Evolutionary conservation across 1,140 invertebrate genomes (phyloP).

Genomic region (Tribolium madens): DNA sequence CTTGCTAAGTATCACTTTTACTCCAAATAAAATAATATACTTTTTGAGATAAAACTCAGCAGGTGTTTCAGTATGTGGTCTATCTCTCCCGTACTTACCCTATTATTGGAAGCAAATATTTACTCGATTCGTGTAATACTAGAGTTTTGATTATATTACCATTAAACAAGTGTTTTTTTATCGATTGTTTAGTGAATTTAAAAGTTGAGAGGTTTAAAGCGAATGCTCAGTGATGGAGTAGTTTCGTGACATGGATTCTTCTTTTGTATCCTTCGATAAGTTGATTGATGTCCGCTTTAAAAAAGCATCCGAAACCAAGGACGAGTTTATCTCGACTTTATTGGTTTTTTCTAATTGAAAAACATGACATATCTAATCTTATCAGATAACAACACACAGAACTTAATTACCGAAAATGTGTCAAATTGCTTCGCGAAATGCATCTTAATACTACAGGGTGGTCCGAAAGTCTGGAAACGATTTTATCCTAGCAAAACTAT

Average conservation of each 20-base stretch:
- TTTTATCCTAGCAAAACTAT: no score
- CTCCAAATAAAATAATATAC: no score
- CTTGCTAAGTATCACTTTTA: no score
- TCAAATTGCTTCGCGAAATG: not conserved
- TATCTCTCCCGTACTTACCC: no score
- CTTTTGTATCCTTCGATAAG: slow-evolving; percentile 14
- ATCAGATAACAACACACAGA: slow-evolving; percentile 16
- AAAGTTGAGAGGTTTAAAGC: not conserved
- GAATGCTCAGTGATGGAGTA: slow-evolving; percentile 25
- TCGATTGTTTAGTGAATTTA: not conserved
- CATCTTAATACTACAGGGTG: slow-evolving; percentile 1
- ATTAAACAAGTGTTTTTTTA: slow-evolving; percentile 14
- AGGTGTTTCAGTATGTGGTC: no score
- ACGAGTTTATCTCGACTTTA: not conserved
- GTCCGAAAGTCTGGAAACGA: no score
- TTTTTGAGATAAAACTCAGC: no score
- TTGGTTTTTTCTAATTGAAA: slow-evolving; percentile 1
- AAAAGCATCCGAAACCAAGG: not conserved
- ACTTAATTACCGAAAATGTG: not conserved
- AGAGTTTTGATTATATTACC: slow-evolving; percentile 33
- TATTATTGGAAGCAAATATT: no score
- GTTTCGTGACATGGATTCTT: slow-evolving; percentile 37
- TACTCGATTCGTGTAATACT: no score
- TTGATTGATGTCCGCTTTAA: slow-evolving; percentile 34
- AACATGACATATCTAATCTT: slow-evolving; percentile 21